Evolutionary conservation across 2,113 vertebrate genomes (phyloP).

Genomic region (Oryzias melastigma): DNA sequence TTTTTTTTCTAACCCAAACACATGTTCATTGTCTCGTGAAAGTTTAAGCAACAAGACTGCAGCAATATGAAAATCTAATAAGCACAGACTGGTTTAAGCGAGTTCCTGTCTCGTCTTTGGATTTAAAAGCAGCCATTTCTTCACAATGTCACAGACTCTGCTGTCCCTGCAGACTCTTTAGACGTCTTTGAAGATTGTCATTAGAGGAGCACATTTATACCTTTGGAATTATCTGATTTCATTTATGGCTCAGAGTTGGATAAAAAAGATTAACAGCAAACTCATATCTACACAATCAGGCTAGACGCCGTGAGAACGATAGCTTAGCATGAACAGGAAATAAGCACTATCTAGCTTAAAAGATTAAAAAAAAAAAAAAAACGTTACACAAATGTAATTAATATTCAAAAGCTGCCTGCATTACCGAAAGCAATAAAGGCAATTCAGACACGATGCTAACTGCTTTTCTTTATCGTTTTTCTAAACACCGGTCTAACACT

Average conservation of each 20-base stretch:
- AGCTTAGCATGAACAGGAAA: not conserved
- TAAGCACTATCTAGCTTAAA: too few species aligned
- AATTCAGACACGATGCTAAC: too few species aligned
- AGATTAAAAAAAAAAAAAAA: too few species aligned
- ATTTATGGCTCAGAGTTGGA: slow-evolving; percentile 13
- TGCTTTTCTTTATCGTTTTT: too few species aligned
- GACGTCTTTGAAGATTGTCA: slow-evolving; percentile 2
- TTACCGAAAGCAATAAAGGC: too few species aligned
- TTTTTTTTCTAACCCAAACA: slow-evolving; percentile 15
- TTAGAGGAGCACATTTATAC: not conserved
- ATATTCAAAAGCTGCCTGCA: too few species aligned
- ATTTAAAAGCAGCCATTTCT: slow-evolving; percentile 15
- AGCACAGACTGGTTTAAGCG: slow-evolving; percentile 1
- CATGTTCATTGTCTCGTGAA: slow-evolving; percentile 21
- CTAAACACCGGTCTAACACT: too few species aligned
- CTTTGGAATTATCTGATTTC: not conserved
- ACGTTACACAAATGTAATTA: too few species aligned
- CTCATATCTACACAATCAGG: not conserved
- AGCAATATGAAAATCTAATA: slow-evolving; percentile 31
- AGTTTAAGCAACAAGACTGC: slow-evolving; percentile 4
- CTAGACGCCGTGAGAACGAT: not conserved
- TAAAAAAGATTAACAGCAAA: slow-evolving; percentile 7
- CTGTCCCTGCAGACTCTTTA: slow-evolving; percentile 1
- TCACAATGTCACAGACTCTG: slow-evolving; percentile 9
- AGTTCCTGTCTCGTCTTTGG: slow-evolving; percentile 4